Evolutionary conservation across 2,113 vertebrate species (phyloP).

Genomic region (Empidonax alnorum): DNA sequence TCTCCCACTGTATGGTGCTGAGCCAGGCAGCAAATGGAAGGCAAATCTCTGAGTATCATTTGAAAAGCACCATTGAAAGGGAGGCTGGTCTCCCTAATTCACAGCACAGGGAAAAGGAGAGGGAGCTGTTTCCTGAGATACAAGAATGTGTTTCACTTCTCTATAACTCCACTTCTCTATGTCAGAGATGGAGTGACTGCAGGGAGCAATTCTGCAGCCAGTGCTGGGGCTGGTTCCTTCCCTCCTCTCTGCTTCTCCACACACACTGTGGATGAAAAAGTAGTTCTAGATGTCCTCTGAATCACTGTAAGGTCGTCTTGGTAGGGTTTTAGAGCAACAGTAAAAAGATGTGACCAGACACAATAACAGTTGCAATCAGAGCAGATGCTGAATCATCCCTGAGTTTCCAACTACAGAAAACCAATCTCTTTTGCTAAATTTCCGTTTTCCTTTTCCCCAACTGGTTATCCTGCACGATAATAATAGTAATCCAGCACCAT

Average conservation of each 20-base stretch:
- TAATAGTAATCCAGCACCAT: not conserved
- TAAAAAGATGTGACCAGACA: not conserved
- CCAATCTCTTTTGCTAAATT: not conserved
- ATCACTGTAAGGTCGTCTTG: rapidly evolving
- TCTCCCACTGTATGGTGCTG: not conserved
- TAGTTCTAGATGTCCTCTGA: rapidly evolving
- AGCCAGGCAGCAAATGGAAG: not conserved
- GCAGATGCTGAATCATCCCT: not conserved
- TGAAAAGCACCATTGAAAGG: not conserved
- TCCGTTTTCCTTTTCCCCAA: not conserved
- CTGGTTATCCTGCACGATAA: not conserved
- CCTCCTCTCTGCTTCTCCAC: not conserved
- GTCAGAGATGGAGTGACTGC: rapidly evolving
- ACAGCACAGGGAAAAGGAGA: not conserved
- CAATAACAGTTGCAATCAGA: not conserved
- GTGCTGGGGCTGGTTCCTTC: not conserved
- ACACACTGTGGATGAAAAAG: not conserved
- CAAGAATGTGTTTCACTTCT: not conserved
- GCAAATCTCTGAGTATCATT: rapidly evolving
- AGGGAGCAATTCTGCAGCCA: not conserved
- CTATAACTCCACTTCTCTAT: rapidly evolving
- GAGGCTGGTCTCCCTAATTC: rapidly evolving
- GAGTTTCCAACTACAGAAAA: not conserved
- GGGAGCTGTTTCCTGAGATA: not conserved
- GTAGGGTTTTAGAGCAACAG: not conserved